A percentile compares a stretch with the other conserved stretches of the same genome.
Evolutionary conservation across 2,888 invertebrate species (phyloP).

Genomic region (Drosophila meridiana): DNA sequence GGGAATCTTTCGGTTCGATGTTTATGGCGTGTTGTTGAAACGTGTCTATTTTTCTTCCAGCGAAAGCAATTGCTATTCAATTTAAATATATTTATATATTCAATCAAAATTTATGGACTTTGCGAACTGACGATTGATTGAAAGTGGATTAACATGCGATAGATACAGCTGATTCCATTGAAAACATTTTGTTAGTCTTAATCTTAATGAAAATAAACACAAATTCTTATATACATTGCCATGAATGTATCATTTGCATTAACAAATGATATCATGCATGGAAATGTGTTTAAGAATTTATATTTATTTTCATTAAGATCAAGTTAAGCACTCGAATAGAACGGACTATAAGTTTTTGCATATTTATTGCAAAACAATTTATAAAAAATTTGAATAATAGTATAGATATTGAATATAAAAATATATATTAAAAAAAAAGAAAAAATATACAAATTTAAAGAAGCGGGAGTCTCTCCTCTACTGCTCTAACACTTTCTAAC

Average conservation of each 20-base stretch:
- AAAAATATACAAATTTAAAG: no score
- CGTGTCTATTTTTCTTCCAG: constrained; percentile 28
- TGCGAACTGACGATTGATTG: constrained; percentile 29
- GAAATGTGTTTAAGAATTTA: no score
- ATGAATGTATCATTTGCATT: neutral
- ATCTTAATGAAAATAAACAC: neutral
- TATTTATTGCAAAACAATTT: no score
- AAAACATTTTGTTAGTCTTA: neutral
- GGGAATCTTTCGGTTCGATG: constrained; percentile 9
- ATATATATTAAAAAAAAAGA: no score
- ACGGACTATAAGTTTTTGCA: no score
- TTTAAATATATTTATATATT: neutral
- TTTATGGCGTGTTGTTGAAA: constrained; percentile 18
- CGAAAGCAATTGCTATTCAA: constrained; percentile 13
- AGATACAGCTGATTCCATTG: neutral
- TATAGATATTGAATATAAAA: no score
- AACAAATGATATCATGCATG: neutral
- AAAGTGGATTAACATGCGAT: neutral
- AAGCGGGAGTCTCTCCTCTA: no score
- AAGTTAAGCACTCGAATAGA: no score
- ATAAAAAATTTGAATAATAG: no score
- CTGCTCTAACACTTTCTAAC: no score
- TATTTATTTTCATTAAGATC: no score
- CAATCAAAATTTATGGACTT: neutral
- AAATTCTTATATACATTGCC: neutral